phyloP scores from a whole-genome alignment of 2,797 vertebrate species.

The Coilia nasus region DNA sequence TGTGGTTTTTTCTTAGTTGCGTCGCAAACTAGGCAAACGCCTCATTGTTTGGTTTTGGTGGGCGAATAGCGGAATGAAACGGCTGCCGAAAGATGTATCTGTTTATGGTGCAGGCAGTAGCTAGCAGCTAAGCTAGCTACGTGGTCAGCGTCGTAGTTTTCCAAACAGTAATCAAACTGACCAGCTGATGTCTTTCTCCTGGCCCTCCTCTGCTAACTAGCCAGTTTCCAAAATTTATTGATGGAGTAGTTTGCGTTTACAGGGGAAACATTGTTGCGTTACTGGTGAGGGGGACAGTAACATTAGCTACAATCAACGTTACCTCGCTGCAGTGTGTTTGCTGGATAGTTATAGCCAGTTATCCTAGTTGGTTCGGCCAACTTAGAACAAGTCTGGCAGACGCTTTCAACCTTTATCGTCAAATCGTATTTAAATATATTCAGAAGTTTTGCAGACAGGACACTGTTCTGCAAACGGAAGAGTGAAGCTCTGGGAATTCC shows the following conservation, averaged over 20 bases:
- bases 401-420: neutral
- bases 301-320: constrained; percentile 26
- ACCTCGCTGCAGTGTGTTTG: constrained; percentile 34
- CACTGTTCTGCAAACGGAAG: constrained; percentile 52
- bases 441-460: constrained; percentile 61
- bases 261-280: constrained; percentile 6
- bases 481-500: constrained; percentile 54
- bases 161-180: neutral
- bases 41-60: constrained; percentile 24
- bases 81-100: constrained; percentile 6
- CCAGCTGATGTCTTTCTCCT: neutral
- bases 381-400: neutral
- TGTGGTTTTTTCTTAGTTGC: constrained; percentile 30
- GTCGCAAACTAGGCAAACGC: constrained; percentile 19
- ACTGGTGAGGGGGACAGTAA: constrained; percentile 22
- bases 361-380: neutral
- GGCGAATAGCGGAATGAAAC: constrained; percentile 34
- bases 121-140: constrained; percentile 17
- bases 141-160: constrained; percentile 21
- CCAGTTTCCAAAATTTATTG: neutral
- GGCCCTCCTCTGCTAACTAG: neutral
- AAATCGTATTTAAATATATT: constrained; percentile 35
- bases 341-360: constrained; percentile 39
- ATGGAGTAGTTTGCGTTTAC: neutral
- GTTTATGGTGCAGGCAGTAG: neutral